These are phyloP conservation scores for Antigone vipio DNA, from an alignment of 2,113 vertebrate species.

Conservation along the genomic window DNA sequence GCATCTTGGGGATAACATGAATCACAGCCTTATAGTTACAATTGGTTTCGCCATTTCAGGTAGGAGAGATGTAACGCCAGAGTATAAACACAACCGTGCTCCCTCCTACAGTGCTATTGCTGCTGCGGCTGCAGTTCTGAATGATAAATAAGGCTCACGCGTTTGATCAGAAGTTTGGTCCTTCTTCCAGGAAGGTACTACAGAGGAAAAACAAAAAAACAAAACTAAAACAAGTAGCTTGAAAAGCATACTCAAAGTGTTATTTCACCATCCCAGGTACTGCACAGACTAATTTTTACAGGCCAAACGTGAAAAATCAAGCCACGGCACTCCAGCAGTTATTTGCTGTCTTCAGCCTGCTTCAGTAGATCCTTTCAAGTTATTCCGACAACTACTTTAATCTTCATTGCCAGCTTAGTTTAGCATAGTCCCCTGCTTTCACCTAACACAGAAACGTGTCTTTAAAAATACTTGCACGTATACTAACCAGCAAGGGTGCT, in stretches of 20 bases:
- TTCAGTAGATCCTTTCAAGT: not conserved
- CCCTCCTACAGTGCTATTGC: not conserved
- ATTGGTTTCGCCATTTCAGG: not conserved
- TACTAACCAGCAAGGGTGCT: not conserved
- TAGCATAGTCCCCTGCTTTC: not conserved
- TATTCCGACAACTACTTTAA: not conserved
- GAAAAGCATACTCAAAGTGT: not conserved
- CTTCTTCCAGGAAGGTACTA: not conserved
- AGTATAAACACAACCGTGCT: not conserved
- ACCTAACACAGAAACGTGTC: not conserved
- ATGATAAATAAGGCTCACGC: not conserved
- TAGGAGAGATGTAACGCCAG: not conserved
- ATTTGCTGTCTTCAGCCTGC: not conserved
- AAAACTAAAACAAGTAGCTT: not conserved
- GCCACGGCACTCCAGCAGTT: rapidly evolving
- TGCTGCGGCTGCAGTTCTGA: not conserved
- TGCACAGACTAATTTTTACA: not conserved
- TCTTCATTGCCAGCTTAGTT: not conserved
- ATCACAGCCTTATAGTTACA: not conserved
- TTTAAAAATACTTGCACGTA: not conserved
- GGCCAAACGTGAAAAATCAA: not conserved
- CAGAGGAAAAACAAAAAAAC: not conserved
- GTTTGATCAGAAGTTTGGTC: not conserved
- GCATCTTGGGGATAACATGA: not conserved
- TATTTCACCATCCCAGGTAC: not conserved